A percentile compares a stretch with the other conserved stretches of the same genome.
Conservation (phyloP, 2,888 invertebrate genomes). For the Polietes domitor region DNA sequence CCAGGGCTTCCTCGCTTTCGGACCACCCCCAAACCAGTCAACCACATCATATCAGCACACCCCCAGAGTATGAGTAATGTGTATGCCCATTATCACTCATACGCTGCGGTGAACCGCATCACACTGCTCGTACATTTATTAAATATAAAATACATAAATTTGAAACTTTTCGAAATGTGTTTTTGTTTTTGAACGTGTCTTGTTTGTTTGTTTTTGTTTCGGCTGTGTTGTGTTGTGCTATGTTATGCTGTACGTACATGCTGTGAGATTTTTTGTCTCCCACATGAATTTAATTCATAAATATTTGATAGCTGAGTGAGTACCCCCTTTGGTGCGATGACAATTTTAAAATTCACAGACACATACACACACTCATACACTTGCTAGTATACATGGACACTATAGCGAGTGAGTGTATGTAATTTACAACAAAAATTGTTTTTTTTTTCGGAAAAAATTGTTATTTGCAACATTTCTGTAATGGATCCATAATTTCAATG, state of each 20-base stretch:
- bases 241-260: not conserved
- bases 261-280: not conserved
- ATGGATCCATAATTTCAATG: slow-evolving; percentile 42
- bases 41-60: not conserved
- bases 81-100: not conserved
- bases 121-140: slow-evolving; percentile 13
- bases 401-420: not conserved
- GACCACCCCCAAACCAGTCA: no score
- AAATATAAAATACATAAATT: slow-evolving; percentile 23
- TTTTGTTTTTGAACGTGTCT: slow-evolving; percentile 1
- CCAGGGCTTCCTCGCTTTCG: no score
- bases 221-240: no score
- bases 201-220: not conserved
- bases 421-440: not conserved
- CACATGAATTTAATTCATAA: not conserved
- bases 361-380: not conserved
- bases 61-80: not conserved
- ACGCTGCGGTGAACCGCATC: not conserved
- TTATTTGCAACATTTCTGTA: slow-evolving; percentile 48
- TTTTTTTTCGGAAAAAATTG: no score
- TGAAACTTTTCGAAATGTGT: not conserved
- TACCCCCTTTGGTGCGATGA: not conserved
- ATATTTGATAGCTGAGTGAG: not conserved
- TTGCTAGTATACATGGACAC: not conserved
- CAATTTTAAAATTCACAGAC: slow-evolving; percentile 53